Evolutionary conservation across 2,113 vertebrate genomes (phyloP), one percentile per base, ranked within the genome.

Genomic region (Albula goreensis): DNA sequence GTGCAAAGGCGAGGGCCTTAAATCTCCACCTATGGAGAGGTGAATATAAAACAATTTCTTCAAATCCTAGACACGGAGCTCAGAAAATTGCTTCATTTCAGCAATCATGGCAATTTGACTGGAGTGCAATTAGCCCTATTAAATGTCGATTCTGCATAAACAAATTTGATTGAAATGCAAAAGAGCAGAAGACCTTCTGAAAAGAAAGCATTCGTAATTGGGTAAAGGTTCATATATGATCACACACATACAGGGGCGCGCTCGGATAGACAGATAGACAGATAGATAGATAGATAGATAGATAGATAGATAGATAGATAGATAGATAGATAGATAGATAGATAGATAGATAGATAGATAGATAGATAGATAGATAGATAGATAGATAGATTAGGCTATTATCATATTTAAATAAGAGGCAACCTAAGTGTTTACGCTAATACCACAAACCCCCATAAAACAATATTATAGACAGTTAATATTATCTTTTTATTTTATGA

Each of bases 21-120:
- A 95, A 94, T 96, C 95, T 96, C 96, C 96, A 96, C 96, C 97
- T 97, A 97, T 97, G 94, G 96, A 97, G 95, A 97, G 96, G 96
- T 96, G 97, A 97, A 97, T 98, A 97, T 98, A 97, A 98, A 98
- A 97, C 97, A 97, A 97, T 97, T 97, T 99, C 96, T 97, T 98
- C 96, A 96, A 96, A 97, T 96, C 95, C 95, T 93, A 96, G 95
- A 95, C 96, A 95, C 93, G 96, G 96, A 97, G 96, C 95, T 95
- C 94, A 87, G 96, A 97, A 98, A 98, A 98, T 97, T 95, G 96
- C 97, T 97, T 98, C 95, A 95, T 97, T 98, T 97, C 96, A 97
- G 97, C 97, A 99, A 98, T 99, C 97, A 98, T 95, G 95, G 96
- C 96, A 98, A 97, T 98, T 99, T 97, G 96, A 97, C 94, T 96